Base-by-base conservation (phyloP, 2,113 vertebrate genomes). In the Geococcyx californianus region DNA sequence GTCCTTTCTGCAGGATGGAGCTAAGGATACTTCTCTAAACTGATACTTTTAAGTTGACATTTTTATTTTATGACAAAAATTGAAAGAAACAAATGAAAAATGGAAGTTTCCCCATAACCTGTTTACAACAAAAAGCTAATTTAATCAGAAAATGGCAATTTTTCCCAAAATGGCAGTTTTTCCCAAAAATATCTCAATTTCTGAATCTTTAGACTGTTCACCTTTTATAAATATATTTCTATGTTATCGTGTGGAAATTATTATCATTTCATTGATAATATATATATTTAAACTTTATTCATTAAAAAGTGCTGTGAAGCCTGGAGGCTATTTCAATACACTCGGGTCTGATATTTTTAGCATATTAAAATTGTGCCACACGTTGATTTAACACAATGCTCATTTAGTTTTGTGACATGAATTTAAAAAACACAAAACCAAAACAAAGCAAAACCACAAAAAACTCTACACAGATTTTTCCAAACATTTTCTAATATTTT, bases 161-260 rank as follows among this genome's bases (percentile, higher is more conserved):
- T 62, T n/a, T n/a, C n/a, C n/a, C n/a, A n/a, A n/a, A n/a, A n/a
- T n/a, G n/a, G n/a, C n/a, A n/a, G n/a, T n/a, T n/a, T 62, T 68
- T 24, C 5, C 11, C 12, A 1, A 3, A 44, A 26, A 24, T 8
- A 9, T n/a, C 29, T 38, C 5, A 11, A 13, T 79, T 74, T 86
- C 26, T 76, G 15, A 49, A 58, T 76, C 9, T 72, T 75, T 42
- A 44, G 4, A 28, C 26, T 40, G 17, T 38, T 9, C 38, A 4
- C 0, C 60, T 63, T 74, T 56, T 6, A 1, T 4, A 26, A 44
- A 74, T 59, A 40, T 3, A 13, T 3, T 74, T 0, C 5, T 62
- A 25, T 56, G 51, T 40, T 75, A 19, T 51, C 3, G 5, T 49
- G 5, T 49, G 11, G 58, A 21, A 72, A 45, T 55, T 67, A 14